These are phyloP conservation scores for Stenodera caucasica DNA, from an alignment of 2,888 invertebrate species.

Conservation along the genomic window DNA sequence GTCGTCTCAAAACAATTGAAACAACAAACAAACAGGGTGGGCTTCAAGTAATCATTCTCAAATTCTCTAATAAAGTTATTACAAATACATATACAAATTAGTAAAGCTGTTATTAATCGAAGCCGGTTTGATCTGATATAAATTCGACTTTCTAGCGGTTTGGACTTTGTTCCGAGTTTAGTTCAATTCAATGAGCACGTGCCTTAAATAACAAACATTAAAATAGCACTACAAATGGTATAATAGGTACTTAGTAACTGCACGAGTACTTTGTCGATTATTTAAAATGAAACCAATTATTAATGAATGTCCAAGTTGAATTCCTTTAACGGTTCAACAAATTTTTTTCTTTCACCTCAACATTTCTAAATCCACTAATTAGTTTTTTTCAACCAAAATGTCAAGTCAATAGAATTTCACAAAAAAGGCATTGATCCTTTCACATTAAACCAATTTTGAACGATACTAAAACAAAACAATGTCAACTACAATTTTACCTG, in stretches of 20 bases:
- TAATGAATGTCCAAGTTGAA: neutral
- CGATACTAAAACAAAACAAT: neutral
- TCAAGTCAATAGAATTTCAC: neutral
- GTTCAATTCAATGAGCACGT: slow-evolving; percentile 25
- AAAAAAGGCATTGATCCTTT: neutral
- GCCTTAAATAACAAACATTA: slow-evolving; percentile 34
- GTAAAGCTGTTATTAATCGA: too few species aligned
- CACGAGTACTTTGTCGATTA: neutral
- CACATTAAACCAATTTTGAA: neutral
- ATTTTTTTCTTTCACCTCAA: too few species aligned
- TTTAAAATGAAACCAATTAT: neutral
- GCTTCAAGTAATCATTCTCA: neutral
- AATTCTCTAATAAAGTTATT: too few species aligned
- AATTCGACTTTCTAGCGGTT: too few species aligned
- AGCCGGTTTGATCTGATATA: too few species aligned
- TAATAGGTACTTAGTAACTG: neutral
- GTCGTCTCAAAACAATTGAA: neutral
- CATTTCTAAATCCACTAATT: too few species aligned
- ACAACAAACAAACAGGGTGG: neutral
- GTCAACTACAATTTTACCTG: neutral
- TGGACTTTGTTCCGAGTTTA: neutral
- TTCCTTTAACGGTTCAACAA: neutral
- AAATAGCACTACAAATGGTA: slow-evolving; percentile 16
- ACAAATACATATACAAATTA: too few species aligned
- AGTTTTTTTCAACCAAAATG: too few species aligned